These are phyloP conservation scores for Ochropacha duplaris DNA, from an alignment of 2,888 invertebrate genomes.

Conservation along the genomic window DNA sequence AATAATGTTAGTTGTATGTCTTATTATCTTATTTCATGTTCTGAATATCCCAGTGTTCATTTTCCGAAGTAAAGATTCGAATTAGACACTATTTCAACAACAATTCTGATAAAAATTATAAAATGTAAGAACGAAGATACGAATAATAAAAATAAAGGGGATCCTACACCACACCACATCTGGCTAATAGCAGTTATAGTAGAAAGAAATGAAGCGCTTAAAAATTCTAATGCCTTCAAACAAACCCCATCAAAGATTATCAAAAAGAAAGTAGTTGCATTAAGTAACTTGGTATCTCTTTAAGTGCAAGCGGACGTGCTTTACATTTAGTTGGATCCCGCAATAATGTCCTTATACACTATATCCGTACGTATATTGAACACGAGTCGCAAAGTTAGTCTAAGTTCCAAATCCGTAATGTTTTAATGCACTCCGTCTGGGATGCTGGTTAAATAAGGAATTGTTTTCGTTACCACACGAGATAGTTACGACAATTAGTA, in stretches of 20 bases:
- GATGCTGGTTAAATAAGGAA: constrained; percentile 49
- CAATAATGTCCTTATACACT: constrained; percentile 24
- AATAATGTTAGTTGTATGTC: too few relatives aligned
- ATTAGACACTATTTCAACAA: too few relatives aligned
- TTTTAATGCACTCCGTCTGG: constrained; percentile 66
- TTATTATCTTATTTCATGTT: too few relatives aligned
- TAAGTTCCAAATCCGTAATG: constrained; percentile 63
- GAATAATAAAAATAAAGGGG: background rate
- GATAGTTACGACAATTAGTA: too few relatives aligned
- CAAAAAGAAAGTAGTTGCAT: background rate
- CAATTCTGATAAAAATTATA: too few relatives aligned
- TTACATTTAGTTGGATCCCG: constrained; percentile 24
- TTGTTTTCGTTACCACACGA: constrained; percentile 36
- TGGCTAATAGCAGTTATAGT: constrained; percentile 17
- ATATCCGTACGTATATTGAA: constrained; percentile 36
- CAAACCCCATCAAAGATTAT: background rate
- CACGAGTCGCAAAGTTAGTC: constrained; percentile 45
- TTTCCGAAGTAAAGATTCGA: too few relatives aligned
- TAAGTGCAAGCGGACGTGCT: constrained; percentile 4
- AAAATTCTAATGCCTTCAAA: background rate
- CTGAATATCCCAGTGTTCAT: too few relatives aligned
- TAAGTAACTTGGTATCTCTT: background rate
- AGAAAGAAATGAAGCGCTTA: background rate
- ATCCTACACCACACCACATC: background rate
- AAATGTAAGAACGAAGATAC: constrained; percentile 36